A percentile compares a stretch with the other conserved stretches of the same genome.
Evolutionary conservation across 1,140 invertebrate genomes (phyloP).

Genomic region (Scaptomyza hsui): DNA sequence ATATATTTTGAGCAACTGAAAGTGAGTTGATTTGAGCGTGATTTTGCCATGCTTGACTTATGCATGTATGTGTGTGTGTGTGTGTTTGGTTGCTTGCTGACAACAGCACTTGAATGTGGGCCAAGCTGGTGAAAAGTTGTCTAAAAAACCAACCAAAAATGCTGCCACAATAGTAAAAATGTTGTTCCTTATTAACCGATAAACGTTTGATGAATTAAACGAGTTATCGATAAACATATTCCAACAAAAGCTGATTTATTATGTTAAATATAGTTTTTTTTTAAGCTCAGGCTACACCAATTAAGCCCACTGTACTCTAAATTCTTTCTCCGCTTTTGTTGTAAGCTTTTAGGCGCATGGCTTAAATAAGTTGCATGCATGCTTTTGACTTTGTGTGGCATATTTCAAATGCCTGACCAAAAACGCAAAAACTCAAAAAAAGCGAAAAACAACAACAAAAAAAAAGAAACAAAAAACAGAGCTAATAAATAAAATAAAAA

Average conservation of each 20-base stretch:
- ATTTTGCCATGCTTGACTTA: conserved; percentile 18
- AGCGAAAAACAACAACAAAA: too few species aligned
- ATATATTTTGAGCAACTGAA: conserved; percentile 50
- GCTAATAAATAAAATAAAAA: conserved; percentile 25
- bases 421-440: conserved; percentile 4
- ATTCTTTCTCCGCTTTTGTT: background rate
- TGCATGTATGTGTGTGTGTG: conserved; percentile 6
- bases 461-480: conserved; percentile 9
- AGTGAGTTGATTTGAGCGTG: conserved; percentile 48
- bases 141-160: conserved; percentile 3
- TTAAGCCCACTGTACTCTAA: conserved; percentile 15
- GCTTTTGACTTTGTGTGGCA: conserved; percentile 5
- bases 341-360: conserved; percentile 24
- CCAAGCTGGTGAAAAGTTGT: conserved; percentile 28
- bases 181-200: too few species aligned
- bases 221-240: too few species aligned
- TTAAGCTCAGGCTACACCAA: background rate
- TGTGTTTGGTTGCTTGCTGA: conserved; percentile 36
- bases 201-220: too few species aligned
- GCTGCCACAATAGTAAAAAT: conserved; percentile 11
- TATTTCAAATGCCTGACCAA: conserved; percentile 41
- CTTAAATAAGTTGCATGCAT: conserved; percentile 45
- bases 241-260: too few species aligned
- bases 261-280: too few species aligned
- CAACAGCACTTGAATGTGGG: conserved; percentile 62